Percentiles rank a stretch among this genome's conserved stretches.
Conservation (phyloP, 2,113 vertebrate genomes). For the Isichthys henryi region DNA sequence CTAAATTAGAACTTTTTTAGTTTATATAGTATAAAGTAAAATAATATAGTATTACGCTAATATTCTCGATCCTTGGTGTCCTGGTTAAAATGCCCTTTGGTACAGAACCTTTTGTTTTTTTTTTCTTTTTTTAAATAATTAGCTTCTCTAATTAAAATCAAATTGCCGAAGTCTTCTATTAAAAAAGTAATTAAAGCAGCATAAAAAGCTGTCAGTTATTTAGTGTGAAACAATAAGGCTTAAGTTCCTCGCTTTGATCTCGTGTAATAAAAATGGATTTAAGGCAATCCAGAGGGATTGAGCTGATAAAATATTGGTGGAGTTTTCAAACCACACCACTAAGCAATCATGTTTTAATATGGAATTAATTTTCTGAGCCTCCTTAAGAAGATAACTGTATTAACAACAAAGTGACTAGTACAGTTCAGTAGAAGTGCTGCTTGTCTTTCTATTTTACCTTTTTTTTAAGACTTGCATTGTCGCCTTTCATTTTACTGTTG, state of each 20-base stretch:
- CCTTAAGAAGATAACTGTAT: constrained; percentile 34
- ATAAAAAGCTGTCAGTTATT: constrained; percentile 49
- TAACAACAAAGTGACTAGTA: constrained; percentile 24
- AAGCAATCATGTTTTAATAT: constrained; percentile 17
- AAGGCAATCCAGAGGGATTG: constrained; percentile 31
- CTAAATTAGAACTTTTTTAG: not conserved
- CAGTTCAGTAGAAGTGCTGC: not conserved
- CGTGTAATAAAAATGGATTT: constrained; percentile 28
- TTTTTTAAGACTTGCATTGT: constrained; percentile 22
- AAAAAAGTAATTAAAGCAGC: constrained; percentile 51
- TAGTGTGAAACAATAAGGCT: constrained; percentile 41
- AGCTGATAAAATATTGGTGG: constrained; percentile 17
- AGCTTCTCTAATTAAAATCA: constrained; percentile 45
- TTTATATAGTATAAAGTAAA: not conserved
- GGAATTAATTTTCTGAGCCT: constrained; percentile 25
- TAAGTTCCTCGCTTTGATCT: constrained; percentile 36
- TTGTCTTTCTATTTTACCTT: not conserved
- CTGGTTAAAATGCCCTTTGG: constrained; percentile 24
- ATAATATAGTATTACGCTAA: not conserved
- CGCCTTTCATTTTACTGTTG: constrained; percentile 22
- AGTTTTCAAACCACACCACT: constrained; percentile 18
- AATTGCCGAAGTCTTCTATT: constrained; percentile 47
- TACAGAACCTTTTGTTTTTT: constrained; percentile 3
- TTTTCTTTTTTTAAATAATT: constrained; percentile 54
- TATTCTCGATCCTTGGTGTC: constrained; percentile 13